Base-by-base conservation (phyloP, 2,888 invertebrate genomes). In the Hedychridium roseum region DNA sequence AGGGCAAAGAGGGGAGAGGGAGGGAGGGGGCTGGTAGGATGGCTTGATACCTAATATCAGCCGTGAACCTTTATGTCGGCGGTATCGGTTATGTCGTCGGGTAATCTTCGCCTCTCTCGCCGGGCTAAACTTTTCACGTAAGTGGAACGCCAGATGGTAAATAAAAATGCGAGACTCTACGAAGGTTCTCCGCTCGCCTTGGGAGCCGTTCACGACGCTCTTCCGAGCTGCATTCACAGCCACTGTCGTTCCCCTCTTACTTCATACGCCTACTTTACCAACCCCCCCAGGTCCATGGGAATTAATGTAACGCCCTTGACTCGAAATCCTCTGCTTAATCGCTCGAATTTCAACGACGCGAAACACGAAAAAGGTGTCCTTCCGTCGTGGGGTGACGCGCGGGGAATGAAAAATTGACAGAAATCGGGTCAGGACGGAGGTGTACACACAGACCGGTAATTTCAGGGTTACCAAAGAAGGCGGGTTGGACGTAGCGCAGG, bases 31-130 rank as follows among this genome's bases (percentile, higher is more conserved):
- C n/a, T n/a, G n/a, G n/a, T n/a, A n/a, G 62, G 59, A 60, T 56
- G 54, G 60, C 62, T 61, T 57, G 66, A 60, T 71, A 71, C 64
- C 64, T 66, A 66, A 70, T 68, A 66, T 64, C 55, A 54, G 48
- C 40, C 42, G 58, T 56, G 58, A 50, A 54, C 64, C 55, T 66
- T 63, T 58, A 64, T 57, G 53, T 52, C 50, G 51, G 43, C 50
- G 57, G 54, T 61, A 58, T 61, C 64, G 57, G 54, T 60, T 61
- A 64, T 59, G 59, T 41, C 20, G 20, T 14, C 43, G 43, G 55
- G 52, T 58, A 68, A 67, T 66, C 58, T 58, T 64, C 54, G 41
- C 46, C 52, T 48, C 47, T 41, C 56, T 41, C 59, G 39, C 45
- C 50, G 28, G 48, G 53, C 57, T 63, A 63, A 67, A 71, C 64